Base-by-base conservation (phyloP, 2,797 vertebrate genomes). In the Sphenopsis melanotis region DNA sequence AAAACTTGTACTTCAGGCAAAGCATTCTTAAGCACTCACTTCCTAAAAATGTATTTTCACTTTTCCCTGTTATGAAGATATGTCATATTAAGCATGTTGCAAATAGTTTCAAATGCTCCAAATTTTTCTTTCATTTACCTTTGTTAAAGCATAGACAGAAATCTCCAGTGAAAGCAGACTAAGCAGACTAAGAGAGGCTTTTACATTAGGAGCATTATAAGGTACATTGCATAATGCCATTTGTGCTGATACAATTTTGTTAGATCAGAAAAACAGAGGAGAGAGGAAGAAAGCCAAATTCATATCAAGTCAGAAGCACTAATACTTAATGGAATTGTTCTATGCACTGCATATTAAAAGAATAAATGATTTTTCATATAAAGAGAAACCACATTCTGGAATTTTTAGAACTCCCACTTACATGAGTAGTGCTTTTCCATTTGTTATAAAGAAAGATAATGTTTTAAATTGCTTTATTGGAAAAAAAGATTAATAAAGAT, bases 191-290 rank as follows among this genome's bases (percentile, higher is more conserved):
- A 83, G 36, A 71, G 39, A 80, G 37, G n/a, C 60, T 88, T 94
- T 89, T 90, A 39, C 52, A 55, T 94, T 79, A 74, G 66, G 32
- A 95, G 19, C 39, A 57, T 95, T 93, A 64, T 56, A 66, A 74
- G 61, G 41, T 85, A 37, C 24, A 34, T 86, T 93, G 70, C 6
- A 1, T 87, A 90, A 74, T 83, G n/a, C 37, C n/a, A n/a, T 95
- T 95, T 95, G 41, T 85, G 37, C 59, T 87, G 52, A 56, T 87
- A 34, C 20, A 59, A 32, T 95, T 92, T 86, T 87, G 27, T 88
- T 83, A 81, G 63, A 77, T 9, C 37, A 65, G 39, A 79, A 87
- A 89, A 89, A 83, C 20, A 41, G 47, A 63, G 47, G 29, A 85
- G 44, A 53, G 64, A 64, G 49, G 78, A 77, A 90, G 50, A 47